Base-by-base conservation (phyloP, 2,888 invertebrate genomes). In the Diabrotica balteata region DNA sequence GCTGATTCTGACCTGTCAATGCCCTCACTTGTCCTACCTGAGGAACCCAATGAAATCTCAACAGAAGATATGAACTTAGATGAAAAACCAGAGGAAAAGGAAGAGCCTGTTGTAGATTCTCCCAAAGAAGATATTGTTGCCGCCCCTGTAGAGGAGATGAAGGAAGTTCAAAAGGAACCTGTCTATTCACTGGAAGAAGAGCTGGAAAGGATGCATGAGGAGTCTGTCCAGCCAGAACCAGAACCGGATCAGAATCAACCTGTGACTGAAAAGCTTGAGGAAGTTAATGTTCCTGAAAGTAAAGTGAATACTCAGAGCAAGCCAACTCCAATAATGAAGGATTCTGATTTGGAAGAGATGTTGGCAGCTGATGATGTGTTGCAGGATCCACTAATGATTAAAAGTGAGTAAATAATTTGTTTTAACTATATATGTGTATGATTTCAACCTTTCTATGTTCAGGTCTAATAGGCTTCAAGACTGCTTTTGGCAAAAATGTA, bases 341-440 rank as follows among this genome's bases (percentile, higher is more conserved):
- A 67, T 22, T 72, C 71, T 32, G 69, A 73, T 68, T 65, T 71
- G 43, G 70, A 71, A 53, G 73, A 73, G 64, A 72, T 72, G 69
- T 64, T 73, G 44, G 62, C 71, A 42, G 71, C 73, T 8, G 73
- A 71, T 52, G 78, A 79, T 54, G 73, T 78, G 22, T 63, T 75
- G 17, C 79, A 77, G 63, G 73, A 77, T 60, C 73, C 75, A 7
- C 59, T 73, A n/a, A 67, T 77, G 7, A 73, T 79, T 22, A 80
- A 77, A 78, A 77, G 79, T 78, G 72, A 71, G 68, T 63, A 10
- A 61, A 55, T 11, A 7, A 52, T 32, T 42, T 52, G 45, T 49
- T 51, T 52, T 32, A 5, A 4, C 32, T 32, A 32, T 32, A 32
- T 32, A 32, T 32, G 32, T 4, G 32, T 32, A 32, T 32, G 32